phyloP scores from a whole-genome alignment of 2,113 vertebrate species.

The Malurus melanocephalus region DNA sequence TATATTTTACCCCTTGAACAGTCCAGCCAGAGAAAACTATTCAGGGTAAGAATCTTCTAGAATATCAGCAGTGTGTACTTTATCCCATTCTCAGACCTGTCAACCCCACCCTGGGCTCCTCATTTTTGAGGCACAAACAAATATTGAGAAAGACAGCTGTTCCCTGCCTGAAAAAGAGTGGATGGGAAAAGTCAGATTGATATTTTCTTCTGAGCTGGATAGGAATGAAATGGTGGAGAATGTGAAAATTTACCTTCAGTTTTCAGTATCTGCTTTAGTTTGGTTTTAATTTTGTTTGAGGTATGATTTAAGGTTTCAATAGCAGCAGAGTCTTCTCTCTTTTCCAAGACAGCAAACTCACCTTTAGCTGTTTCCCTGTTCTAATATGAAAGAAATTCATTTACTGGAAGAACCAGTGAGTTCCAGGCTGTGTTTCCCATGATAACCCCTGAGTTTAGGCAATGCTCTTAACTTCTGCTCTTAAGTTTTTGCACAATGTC shows the following conservation, averaged over 20 bases:
- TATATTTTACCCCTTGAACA: not conserved
- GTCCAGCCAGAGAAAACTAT: not conserved
- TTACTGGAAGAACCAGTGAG: not conserved
- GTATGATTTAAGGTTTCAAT: not conserved
- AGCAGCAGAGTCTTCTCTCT: not conserved
- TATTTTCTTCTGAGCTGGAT: not conserved
- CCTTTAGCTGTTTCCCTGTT: not conserved
- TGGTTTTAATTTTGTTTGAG: not conserved
- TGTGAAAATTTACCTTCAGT: not conserved
- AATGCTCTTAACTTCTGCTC: not conserved
- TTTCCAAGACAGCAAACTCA: not conserved
- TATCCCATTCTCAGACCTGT: not conserved
- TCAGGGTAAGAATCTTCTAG: not conserved
- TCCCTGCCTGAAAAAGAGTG: not conserved
- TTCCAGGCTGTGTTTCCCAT: not conserved
- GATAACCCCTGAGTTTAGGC: not conserved
- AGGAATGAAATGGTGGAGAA: not conserved
- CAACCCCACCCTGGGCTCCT: not conserved
- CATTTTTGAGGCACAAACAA: not conserved
- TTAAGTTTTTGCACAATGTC: not conserved
- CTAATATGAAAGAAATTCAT: not conserved
- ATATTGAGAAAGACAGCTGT: not conserved
- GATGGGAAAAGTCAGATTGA: not conserved
- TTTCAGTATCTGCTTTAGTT: not conserved
- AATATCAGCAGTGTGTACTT: not conserved